Conservation (phyloP, 2,888 invertebrate species). For the Apotomis capreana region DNA sequence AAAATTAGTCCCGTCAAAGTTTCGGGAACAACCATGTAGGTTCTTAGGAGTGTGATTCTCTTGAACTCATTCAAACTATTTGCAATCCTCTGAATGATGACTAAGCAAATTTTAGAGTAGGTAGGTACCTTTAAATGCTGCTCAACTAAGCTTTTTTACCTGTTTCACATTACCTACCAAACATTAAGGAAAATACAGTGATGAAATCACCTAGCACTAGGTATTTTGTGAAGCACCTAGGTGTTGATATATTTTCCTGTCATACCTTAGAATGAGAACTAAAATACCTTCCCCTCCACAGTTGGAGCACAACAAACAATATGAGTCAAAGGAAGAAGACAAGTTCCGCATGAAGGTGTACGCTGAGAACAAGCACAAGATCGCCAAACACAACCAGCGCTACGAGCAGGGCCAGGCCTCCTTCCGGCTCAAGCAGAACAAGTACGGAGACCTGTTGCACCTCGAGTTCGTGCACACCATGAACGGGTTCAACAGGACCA, state of each 20-base stretch:
- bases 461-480: constrained; percentile 88
- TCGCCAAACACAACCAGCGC: constrained; percentile 92
- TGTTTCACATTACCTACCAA: too few relatives aligned
- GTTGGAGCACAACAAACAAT: constrained; percentile 86
- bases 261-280: neutral
- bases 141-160: too few relatives aligned
- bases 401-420: constrained; percentile 86
- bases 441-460: constrained; percentile 93
- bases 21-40: too few relatives aligned
- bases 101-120: too few relatives aligned
- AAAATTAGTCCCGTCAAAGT: too few relatives aligned
- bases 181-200: too few relatives aligned
- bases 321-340: constrained; percentile 89
- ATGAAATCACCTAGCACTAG: too few relatives aligned
- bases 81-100: too few relatives aligned
- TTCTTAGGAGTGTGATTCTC: too few relatives aligned
- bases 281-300: constrained; percentile 48
- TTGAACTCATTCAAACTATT: too few relatives aligned
- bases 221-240: too few relatives aligned
- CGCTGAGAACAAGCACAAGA: constrained; percentile 92
- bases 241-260: constrained; percentile 10
- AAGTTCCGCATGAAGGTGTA: constrained; percentile 94
- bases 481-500: constrained; percentile 76
- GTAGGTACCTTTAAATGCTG: too few relatives aligned
- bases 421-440: constrained; percentile 89